Evolutionary conservation across 2,113 vertebrate species (phyloP).

Genomic region (Gopherus evgoodei): DNA sequence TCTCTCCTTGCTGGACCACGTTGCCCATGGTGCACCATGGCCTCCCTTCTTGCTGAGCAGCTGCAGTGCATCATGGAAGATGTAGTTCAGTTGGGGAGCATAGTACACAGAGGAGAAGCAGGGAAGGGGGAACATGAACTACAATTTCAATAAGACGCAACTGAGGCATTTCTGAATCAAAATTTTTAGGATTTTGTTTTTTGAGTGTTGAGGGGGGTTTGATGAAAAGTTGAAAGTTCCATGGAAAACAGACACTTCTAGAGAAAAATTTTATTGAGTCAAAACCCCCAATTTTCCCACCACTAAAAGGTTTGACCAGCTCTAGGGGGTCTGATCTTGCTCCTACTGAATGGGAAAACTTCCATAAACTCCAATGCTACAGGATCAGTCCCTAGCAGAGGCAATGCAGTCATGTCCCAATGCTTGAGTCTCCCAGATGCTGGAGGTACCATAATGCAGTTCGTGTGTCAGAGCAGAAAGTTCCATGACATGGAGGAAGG

Average conservation of each 20-base stretch:
- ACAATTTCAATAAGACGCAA: background rate
- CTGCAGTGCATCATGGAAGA: background rate
- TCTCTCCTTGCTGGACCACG: background rate
- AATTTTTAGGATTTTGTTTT: background rate
- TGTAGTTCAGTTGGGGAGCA: background rate
- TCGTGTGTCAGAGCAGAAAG: background rate
- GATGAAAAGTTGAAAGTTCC: background rate
- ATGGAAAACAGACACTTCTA: background rate
- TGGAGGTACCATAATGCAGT: background rate
- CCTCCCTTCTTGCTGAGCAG: fast-evolving
- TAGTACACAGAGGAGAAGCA: background rate
- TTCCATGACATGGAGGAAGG: too few species aligned
- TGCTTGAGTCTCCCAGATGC: background rate
- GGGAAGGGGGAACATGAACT: background rate
- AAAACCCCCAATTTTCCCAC: background rate
- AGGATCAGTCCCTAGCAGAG: background rate
- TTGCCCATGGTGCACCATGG: fast-evolving
- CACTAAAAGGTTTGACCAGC: background rate
- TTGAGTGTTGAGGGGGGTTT: background rate
- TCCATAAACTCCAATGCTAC: background rate
- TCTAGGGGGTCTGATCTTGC: background rate
- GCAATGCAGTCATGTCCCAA: background rate
- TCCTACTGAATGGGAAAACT: background rate
- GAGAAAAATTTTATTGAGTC: background rate
- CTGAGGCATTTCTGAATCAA: background rate